Evolutionary conservation across 2,113 vertebrate genomes (phyloP), one percentile per base, ranked within the genome.

Genomic region (Crocuta crocuta): DNA sequence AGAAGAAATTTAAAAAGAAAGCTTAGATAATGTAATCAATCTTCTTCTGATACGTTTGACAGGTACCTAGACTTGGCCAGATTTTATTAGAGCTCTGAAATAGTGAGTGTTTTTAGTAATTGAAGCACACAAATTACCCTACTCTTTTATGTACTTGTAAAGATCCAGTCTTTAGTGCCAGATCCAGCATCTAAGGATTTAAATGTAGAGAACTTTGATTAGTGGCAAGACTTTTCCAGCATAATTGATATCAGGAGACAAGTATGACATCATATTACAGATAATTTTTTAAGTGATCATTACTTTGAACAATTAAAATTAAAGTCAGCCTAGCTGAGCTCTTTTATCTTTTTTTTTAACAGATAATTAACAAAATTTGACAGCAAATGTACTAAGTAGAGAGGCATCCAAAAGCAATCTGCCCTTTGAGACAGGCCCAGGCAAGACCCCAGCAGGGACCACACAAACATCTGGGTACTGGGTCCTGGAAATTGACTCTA

Each of bases 351-450:
- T 89, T 83, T 73, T 50, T 39, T 39, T 39, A 89, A 86, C 10
- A 91, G 53, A 89, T 96, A 86, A 81, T 81, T 76, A 95, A 95
- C 65, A 82, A 94, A 94, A 91, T 23, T 4, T 88, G 68, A 94
- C 80, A 48, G 55, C 71, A 21, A 97, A 58, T 84, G 17, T 55
- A 33, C 39, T 84, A 65, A 81, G 28, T 31, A 82, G 80, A 94
- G 81, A 94, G 26, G n/a, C 35, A 94, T 80, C 50, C 23, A 88
- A 87, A 92, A 95, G 39, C 45, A 61, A 70, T 24, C 58, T 74
- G 24, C 19, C 21, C 84, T 95, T 61, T 71, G 19, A 91, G 80
- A 65, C 12, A 76, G 28, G 28, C 19, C 50, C 13, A 17, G 61
- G 58, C 33, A 78, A 84, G 81, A 74, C 26, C 68, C 55, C 45